Base-by-base conservation (phyloP, 92 coral and sea anemone genomes). In the Parazoanthus swiftii region DNA sequence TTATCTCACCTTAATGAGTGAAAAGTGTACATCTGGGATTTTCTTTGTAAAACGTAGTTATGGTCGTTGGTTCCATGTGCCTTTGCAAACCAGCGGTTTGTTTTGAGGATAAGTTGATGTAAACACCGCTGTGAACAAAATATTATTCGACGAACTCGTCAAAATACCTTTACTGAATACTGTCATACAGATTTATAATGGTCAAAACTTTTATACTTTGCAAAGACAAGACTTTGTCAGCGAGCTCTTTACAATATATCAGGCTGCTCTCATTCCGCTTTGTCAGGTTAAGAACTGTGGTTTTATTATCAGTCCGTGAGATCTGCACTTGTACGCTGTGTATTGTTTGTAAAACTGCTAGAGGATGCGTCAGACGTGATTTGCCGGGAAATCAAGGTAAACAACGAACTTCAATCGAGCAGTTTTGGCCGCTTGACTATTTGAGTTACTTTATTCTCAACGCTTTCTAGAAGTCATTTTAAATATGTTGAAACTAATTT, bases 371-470 rank as follows among this genome's bases (percentile, higher is more conserved):
- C 79, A 84, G 78, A 13, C 21, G 15, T n/a, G 42, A 4, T 36
- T 44, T 26, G 65, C 79, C 79, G 44, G 87, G 23, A 6, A 21
- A 84, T 15, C 33, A 43, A 23, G 79, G 8, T 48, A n/a, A 42
- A 71, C 87, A 84, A 84, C 44, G 37, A 75, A 7, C 77, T 83
- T 83, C 86, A 83, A 71, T 68, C 86, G 87, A 84, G 77, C 87
- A 84, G 70, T 84, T 84, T 84, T 84, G 78, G 70, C 1, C 10
- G 79, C 67, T 70, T 84, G 78, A 84, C 72, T 84, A 70, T 68
- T 70, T 83, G 43, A 83, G 25, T 44, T 78, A 25, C 23, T 58
- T 15, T 15, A 63, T 9, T 38, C 59, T 29, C 54, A 67, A 82
- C 8, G 48, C 76, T 37, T 43, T 38, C 51, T 36, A 39, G 80